A percentile compares a stretch with the other conserved stretches of the same genome.
Evolutionary conservation across 2,113 vertebrate genomes (phyloP).

Genomic region (Tretioscincus oriximinensis): DNA sequence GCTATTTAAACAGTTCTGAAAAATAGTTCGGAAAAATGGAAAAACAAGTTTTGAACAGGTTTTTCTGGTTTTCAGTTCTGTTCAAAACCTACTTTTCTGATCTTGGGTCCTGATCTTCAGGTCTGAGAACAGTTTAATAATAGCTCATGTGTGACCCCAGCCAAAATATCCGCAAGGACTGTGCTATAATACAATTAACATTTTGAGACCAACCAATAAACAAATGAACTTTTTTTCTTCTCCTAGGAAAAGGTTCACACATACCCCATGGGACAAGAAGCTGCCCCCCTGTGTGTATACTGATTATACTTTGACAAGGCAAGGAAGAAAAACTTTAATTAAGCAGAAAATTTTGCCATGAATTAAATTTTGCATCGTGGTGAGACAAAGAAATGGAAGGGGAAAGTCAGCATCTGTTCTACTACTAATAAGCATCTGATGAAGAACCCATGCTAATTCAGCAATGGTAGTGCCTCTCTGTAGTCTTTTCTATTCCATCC

Average conservation of each 20-base stretch:
- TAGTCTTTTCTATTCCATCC: background rate
- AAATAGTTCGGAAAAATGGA: too few species aligned
- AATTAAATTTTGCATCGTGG: background rate
- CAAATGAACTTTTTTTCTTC: background rate
- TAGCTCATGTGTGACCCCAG: too few species aligned
- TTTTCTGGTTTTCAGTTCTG: too few species aligned
- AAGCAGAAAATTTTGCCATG: background rate
- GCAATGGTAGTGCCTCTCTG: background rate
- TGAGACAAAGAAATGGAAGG: background rate
- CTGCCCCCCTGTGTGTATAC: background rate
- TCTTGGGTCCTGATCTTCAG: too few species aligned
- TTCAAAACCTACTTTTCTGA: too few species aligned
- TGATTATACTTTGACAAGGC: background rate
- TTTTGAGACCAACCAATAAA: background rate
- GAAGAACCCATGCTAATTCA: background rate
- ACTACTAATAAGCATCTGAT: background rate
- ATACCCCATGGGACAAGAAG: background rate
- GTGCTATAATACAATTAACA: too few species aligned
- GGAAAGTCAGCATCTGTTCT: background rate
- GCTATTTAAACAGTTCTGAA: too few species aligned
- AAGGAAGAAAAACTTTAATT: slow-evolving; percentile 1
- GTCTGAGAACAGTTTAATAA: too few species aligned
- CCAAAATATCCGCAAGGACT: background rate
- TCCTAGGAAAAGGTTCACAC: background rate
- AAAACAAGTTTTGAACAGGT: too few species aligned